Evolutionary conservation across 2,113 vertebrate genomes (phyloP), one percentile per base, ranked within the genome.

Genomic region (Uropsilus gracilis): DNA sequence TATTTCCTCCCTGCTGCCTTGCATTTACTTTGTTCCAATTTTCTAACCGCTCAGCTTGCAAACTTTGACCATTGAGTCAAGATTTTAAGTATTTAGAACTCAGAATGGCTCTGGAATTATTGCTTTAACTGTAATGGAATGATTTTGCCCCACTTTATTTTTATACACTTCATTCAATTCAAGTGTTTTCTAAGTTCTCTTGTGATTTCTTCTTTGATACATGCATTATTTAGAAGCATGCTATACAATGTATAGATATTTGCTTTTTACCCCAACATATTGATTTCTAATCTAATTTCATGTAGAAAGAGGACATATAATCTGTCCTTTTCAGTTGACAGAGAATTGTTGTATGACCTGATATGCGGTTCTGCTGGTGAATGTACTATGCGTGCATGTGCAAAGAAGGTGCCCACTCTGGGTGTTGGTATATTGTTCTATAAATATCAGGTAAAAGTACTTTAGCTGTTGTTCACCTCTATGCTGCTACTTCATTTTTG

Each of bases 101-200:
- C 34, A 34, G 63, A 68, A 77, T 69, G 84, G 48, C 37, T 73
- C 12, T 46, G 3, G 61, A 34, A 83, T 5, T 78, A 22, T 10
- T 66, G 10, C 34, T 46, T 63, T 39, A 64, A 34, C 18, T 46
- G 5, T 46, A 53, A 30, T 8, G 1, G 28, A 44, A 2, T 30
- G 4, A 24, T 76, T 59, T 90, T 69, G 73, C 69, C 69, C 44
- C 9, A 28, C 8, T 91, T 76, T 68, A n/a, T 71, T 84, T 53
- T 55, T 17, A 55, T 22, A 55, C 6, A 55, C 5, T 20, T 55
- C 18, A 59, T 83, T 84, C 71, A 57, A 81, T 91, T 71, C 69
- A 93, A 80, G 8, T 80, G 39, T 59, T 91, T 92, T 90, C 10
- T 78, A 88, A 42, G 85, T 71, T 81, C 7, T 13, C 59, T 85